Conservation (phyloP, 2,888 invertebrate genomes). For the Rhimphoctona megacephalus region DNA sequence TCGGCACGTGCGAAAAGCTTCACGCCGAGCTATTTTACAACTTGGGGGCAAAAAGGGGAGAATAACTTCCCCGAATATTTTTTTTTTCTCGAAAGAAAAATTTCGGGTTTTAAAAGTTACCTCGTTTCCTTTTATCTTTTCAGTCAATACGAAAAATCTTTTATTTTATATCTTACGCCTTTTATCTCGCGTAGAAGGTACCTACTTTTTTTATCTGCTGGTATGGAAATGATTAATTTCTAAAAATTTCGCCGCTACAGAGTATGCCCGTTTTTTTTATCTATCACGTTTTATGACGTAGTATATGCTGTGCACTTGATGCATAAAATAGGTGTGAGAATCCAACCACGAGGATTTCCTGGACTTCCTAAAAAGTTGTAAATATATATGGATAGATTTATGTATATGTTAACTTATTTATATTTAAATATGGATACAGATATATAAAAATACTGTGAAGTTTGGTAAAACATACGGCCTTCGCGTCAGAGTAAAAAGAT, state of each 20-base stretch:
- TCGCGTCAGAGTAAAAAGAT: conserved; percentile 10
- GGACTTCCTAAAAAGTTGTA: background rate
- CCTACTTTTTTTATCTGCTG: background rate
- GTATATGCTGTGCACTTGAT: background rate
- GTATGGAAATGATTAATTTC: background rate
- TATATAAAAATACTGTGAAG: conserved; percentile 16
- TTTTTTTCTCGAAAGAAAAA: background rate
- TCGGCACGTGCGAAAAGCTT: conserved; percentile 42
- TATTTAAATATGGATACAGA: conserved; percentile 6
- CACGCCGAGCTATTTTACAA: conserved; percentile 30
- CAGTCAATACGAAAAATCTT: conserved; percentile 3
- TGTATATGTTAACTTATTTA: conserved; percentile 11
- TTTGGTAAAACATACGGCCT: conserved; percentile 14
- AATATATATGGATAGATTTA: background rate
- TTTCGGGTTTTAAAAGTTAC: conserved; percentile 28
- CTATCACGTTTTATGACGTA: background rate
- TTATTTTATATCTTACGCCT: background rate
- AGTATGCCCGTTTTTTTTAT: background rate
- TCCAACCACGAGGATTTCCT: conserved; percentile 1
- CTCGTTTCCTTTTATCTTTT: conserved; percentile 2
- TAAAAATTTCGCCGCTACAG: background rate
- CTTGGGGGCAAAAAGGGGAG: conserved; percentile 1
- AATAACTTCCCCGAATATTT: conserved; percentile 30
- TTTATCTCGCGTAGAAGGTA: background rate
- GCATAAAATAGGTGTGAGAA: conserved; percentile 9